Evolutionary conservation across 2,888 invertebrate species (phyloP), one percentile per base, ranked within the genome.

Genomic region (Zootermopsis nevadensis): DNA sequence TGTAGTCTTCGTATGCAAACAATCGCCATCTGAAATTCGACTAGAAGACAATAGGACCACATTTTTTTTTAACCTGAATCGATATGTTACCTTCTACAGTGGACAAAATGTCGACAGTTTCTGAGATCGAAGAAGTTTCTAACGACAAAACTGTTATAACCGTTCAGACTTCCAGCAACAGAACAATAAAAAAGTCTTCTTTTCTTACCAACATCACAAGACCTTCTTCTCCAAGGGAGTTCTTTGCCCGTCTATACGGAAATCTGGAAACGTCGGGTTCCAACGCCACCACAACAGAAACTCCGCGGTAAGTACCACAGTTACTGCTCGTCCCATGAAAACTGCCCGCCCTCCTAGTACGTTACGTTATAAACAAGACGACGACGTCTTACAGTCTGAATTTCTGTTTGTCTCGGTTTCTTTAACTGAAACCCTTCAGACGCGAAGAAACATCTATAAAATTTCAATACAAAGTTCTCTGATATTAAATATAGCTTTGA

Each of bases 231-330:
- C 96, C 96, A 83, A 91, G 95, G 42, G 94, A 94, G 87, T 96
- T 96, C 89, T 96, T 96, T 88, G 95, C 95, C 80, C 91, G 95
- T 83, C 91, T 96, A 67, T 96, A 96, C 87, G 96, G 95, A 0
- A 77, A 67, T 27, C 31, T 81, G 48, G 81, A 81, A 24, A 10
- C 81, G 1, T 30, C 81, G 19, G 38, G 24, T 10, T 10, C 35
- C 55, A 33, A 3, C 4, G n/a, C 24, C 2, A n/a, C 60, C 19
- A 27, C 55, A n/a, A 22, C 82, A 12, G 35, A 66, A 31, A 33
- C 19, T 0, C 12, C 69, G 31, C 69, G 69, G 69, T 69, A 69
- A 69, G 69, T 69, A n/a, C n/a, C n/a, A n/a, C n/a, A 53, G 12
- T 53, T 53, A 22, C 22, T 22, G 12, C 22, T 53, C 12, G 22